Evolutionary conservation across 2,113 vertebrate species (phyloP).

Genomic region (Ageneiosus marmoratus): DNA sequence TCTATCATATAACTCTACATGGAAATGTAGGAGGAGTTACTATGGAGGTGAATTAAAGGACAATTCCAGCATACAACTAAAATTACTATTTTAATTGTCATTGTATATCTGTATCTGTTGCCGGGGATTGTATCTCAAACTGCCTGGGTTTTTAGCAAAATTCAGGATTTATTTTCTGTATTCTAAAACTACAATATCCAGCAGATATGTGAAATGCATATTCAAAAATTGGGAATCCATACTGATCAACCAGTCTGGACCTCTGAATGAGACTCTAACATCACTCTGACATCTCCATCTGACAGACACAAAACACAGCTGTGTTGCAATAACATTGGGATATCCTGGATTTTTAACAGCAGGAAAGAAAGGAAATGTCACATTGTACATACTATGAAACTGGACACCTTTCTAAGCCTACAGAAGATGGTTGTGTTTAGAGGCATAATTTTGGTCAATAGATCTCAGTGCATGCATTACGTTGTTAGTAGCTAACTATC

Average conservation of each 20-base stretch:
- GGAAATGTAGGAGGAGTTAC: background rate
- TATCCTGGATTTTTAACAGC: background rate
- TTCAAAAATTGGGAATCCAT: background rate
- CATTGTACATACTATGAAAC: background rate
- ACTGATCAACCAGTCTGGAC: too few species aligned
- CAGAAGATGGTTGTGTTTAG: background rate
- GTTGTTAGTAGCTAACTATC: background rate
- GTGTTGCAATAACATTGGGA: background rate
- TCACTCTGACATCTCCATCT: background rate
- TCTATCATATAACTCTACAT: background rate
- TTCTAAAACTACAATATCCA: background rate
- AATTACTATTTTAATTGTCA: background rate
- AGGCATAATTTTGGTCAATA: background rate
- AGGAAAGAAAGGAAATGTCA: background rate
- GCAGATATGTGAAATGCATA: background rate
- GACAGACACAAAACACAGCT: background rate
- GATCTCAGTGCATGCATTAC: background rate
- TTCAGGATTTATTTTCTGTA: background rate
- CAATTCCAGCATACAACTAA: background rate
- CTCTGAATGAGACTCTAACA: background rate
- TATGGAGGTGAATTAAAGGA: background rate
- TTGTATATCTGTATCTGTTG: background rate
- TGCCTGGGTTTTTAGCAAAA: background rate
- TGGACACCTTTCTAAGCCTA: background rate
- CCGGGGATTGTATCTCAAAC: background rate